phyloP scores from a whole-genome alignment of 2,888 invertebrate genomes.

The Philereme transversata region DNA sequence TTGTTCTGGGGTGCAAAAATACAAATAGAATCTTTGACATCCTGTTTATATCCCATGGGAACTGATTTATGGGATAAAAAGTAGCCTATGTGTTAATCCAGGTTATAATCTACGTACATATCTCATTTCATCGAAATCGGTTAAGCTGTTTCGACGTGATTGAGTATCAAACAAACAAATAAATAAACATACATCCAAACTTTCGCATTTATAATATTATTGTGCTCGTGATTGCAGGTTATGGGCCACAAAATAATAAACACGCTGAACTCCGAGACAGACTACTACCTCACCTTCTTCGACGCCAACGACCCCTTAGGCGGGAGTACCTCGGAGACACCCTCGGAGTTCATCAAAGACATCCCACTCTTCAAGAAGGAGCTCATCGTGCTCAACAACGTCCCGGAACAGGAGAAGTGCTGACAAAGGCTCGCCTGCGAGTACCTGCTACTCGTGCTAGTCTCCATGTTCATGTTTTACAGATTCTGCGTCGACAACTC shows the following conservation, averaged over 20 bases:
- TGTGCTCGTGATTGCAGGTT: conserved; percentile 49
- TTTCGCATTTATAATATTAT: no score
- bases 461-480: conserved; percentile 14
- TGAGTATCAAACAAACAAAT: no score
- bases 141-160: no score
- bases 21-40: no score
- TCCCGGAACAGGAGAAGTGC: conserved; percentile 56
- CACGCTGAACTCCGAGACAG: conserved; percentile 26
- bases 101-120: no score
- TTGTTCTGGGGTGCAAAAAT: no score
- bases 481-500: conserved; percentile 15
- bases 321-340: conserved; percentile 38
- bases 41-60: no score
- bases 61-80: no score
- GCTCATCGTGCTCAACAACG: conserved; percentile 50
- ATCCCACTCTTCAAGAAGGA: conserved; percentile 54
- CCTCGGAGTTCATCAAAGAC: conserved; percentile 59
- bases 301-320: conserved; percentile 48
- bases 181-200: no score
- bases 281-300: conserved; percentile 55
- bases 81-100: no score
- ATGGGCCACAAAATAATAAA: conserved; percentile 61
- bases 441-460: background rate
- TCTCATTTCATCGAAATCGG: no score
- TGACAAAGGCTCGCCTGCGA: conserved; percentile 38